phyloP scores from a whole-genome alignment of 2,888 invertebrate genomes.

The Eustalomyia histrio region DNA sequence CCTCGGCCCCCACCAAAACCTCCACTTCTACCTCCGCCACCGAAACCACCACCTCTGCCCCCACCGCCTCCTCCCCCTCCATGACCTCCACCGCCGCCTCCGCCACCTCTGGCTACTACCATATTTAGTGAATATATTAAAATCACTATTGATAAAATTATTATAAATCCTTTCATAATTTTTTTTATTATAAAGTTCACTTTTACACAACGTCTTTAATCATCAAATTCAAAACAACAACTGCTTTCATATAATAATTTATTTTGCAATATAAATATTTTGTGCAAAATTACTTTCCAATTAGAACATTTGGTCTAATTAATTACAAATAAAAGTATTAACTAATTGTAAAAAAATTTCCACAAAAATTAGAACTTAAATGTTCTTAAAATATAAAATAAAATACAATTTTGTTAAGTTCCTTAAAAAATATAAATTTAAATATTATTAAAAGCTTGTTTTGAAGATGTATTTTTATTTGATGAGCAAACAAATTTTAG shows the following conservation, averaged over 20 bases:
- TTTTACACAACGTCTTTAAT: constrained; percentile 3
- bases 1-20: constrained; percentile 15
- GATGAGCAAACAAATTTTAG: no score
- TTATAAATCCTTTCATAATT: constrained; percentile 19
- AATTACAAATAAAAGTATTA: constrained; percentile 6
- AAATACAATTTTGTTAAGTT: no score
- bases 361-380: background rate
- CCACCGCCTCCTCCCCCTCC: constrained; percentile 14
- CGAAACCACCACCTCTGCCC: constrained; percentile 17
- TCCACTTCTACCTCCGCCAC: constrained; percentile 10
- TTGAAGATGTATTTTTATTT: no score
- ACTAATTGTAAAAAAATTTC: background rate
- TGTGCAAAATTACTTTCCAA: constrained; percentile 25
- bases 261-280: constrained; percentile 30
- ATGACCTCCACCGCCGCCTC: constrained; percentile 20
- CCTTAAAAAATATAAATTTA: no score
- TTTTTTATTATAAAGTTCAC: background rate
- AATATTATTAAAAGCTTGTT: no score
- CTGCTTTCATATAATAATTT: constrained; percentile 5
- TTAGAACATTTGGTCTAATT: constrained; percentile 42
- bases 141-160: constrained; percentile 25
- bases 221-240: constrained; percentile 9
- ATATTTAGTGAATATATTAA: background rate
- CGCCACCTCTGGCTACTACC: background rate
- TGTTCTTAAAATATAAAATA: background rate